Base-by-base conservation (phyloP, 1,140 invertebrate genomes). In the Aphis craccivora region DNA sequence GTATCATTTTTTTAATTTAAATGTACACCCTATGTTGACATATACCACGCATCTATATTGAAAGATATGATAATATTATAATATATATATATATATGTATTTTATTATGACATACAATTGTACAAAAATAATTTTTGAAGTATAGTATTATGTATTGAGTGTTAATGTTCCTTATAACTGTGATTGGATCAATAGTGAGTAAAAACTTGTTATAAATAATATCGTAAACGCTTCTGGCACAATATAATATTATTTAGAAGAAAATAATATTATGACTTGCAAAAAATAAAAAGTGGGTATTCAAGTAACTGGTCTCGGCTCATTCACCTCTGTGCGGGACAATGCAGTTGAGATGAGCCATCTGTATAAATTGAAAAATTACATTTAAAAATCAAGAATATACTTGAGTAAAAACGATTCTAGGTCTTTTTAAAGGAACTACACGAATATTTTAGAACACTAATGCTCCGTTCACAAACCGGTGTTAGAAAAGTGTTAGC, bases 211-310 rank as follows among this genome's bases (percentile, higher is more conserved):
- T n/a, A 67, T n/a, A 67, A 67, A 67, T 67, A 30, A 67, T 67
- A 67, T 67, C 9, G 11, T 67, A n/a, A 30, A 67, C 11, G 30
- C n/a, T 30, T 67, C 60, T 67, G n/a, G 0, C n/a, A 11, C 30
- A 67, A n/a, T 67, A 67, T n/a, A 67, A n/a, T 67, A 76, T 5
- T 67, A 18, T 18, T 2, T 11, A n/a, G n/a, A 45, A 45, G 11
- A 76, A 76, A 76, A 76, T 76, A n/a, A n/a, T 76, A 67, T 67
- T n/a, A n/a, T 76, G 60, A 76, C 60, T 76, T 20, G 60, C n/a
- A 8, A 76, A 76, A 67, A 53, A 37, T 0, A 20, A 20, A 76
- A 14, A 18, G n/a, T 14, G 4, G 4, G 1, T n/a, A 76, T 76
- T 18, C 5, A 76, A 3, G 4, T 0, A 14, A 76, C 60, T 76